phyloP scores from a whole-genome alignment of 2,797 vertebrate genomes.

The Spea hammondii region DNA sequence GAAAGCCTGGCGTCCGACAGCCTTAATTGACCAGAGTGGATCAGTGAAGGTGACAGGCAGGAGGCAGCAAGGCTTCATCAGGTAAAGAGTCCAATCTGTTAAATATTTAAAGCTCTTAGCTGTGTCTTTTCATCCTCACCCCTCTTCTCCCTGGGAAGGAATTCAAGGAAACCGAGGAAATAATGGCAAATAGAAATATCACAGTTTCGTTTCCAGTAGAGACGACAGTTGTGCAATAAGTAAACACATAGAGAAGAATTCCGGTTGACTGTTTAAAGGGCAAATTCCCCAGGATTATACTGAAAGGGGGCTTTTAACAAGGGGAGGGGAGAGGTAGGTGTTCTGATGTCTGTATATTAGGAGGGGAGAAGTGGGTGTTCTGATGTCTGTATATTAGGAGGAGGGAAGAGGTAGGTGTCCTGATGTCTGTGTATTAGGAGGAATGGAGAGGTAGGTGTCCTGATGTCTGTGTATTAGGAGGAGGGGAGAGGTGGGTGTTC shows the following conservation, averaged over 20 bases:
- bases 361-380: not conserved
- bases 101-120: too few species aligned
- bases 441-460: not conserved
- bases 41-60: not conserved
- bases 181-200: not conserved
- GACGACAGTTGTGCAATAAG: not conserved
- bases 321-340: not conserved
- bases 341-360: not conserved
- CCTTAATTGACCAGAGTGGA: not conserved
- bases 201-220: not conserved
- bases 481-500: not conserved
- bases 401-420: not conserved
- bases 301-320: too few species aligned
- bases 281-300: too few species aligned
- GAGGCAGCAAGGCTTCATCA: not conserved
- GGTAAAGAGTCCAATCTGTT: not conserved
- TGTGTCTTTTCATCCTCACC: not conserved
- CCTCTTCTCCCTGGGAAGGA: not conserved
- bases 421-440: slow-evolving; percentile 2
- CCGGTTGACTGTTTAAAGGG: too few species aligned
- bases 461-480: not conserved
- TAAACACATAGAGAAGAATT: too few species aligned
- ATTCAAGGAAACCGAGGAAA: not conserved
- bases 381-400: not conserved
- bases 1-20: not conserved